Conservation (phyloP, 2,888 invertebrate genomes). For the Meiosimyza decipiens region DNA sequence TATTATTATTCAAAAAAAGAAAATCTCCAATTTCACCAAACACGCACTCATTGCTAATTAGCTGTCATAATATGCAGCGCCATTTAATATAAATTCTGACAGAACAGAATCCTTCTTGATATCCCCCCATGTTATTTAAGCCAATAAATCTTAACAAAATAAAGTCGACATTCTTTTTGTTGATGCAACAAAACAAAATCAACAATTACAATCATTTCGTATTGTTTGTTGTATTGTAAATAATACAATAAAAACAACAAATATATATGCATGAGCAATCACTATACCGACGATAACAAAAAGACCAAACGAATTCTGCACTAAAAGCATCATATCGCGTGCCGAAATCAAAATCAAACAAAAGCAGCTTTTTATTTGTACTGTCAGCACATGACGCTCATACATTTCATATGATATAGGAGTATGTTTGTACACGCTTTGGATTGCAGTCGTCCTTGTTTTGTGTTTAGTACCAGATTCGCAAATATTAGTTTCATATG, state of each 20-base stretch:
- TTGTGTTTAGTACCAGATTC: background rate
- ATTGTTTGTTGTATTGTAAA: conserved; percentile 15
- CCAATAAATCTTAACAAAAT: conserved; percentile 46
- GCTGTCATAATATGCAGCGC: conserved; percentile 29
- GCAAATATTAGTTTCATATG: conserved; percentile 29
- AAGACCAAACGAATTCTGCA: conserved; percentile 36
- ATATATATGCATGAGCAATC: background rate
- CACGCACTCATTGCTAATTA: conserved; percentile 23
- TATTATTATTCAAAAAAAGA: background rate
- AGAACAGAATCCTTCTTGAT: conserved; percentile 31
- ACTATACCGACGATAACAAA: conserved; percentile 42
- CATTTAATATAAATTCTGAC: background rate
- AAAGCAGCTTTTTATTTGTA: conserved; percentile 27
- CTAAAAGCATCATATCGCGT: conserved; percentile 60
- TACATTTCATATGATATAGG: no score
- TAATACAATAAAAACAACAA: conserved; percentile 7
- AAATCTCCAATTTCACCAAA: conserved; percentile 16
- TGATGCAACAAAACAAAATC: conserved; percentile 48
- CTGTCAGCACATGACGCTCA: conserved; percentile 8
- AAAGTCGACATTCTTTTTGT: conserved; percentile 47
- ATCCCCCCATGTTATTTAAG: conserved; percentile 24
- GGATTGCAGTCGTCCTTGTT: background rate
- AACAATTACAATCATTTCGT: conserved; percentile 42
- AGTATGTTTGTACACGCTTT: no score
- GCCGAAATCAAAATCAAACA: conserved; percentile 47